A percentile compares a stretch with the other conserved stretches of the same genome.
Conservation (phyloP, 2,797 vertebrate genomes). For the Pampus argenteus region DNA sequence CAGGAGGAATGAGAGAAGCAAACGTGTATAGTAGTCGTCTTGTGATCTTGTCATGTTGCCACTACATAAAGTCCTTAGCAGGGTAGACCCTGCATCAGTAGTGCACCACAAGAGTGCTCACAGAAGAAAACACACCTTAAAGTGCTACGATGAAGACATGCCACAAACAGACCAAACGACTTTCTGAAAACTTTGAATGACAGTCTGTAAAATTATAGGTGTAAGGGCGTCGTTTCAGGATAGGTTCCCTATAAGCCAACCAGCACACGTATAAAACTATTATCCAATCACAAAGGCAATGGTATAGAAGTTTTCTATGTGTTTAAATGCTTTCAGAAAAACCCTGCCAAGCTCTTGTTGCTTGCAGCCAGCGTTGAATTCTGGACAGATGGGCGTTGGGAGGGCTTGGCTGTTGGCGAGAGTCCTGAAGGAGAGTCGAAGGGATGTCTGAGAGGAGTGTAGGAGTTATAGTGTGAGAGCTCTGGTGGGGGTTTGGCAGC, state of each 20-base stretch:
- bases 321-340: slow-evolving; percentile 46
- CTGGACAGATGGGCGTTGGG: not conserved
- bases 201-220: slow-evolving; percentile 14
- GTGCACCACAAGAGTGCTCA: slow-evolving; percentile 23
- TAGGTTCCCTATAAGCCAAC: slow-evolving; percentile 29
- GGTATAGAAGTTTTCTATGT: slow-evolving; percentile 15
- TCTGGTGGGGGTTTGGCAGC: slow-evolving; percentile 34
- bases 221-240: not conserved
- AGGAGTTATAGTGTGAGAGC: slow-evolving; percentile 45
- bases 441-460: slow-evolving; percentile 17
- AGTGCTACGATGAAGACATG: slow-evolving; percentile 67
- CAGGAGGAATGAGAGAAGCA: slow-evolving; percentile 8
- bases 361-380: slow-evolving; percentile 17
- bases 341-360: slow-evolving; percentile 6
- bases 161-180: slow-evolving; percentile 41
- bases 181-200: slow-evolving; percentile 12
- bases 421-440: not conserved
- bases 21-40: slow-evolving; percentile 11
- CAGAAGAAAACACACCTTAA: slow-evolving; percentile 55
- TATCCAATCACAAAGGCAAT: slow-evolving; percentile 22
- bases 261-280: slow-evolving; percentile 2
- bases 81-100: slow-evolving; percentile 26
- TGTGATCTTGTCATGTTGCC: slow-evolving; percentile 30
- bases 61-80: slow-evolving; percentile 28
- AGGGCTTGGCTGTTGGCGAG: not conserved